Percentiles rank a stretch among this genome's conserved stretches.
These are phyloP conservation scores for Drymonia ruficornis DNA, from an alignment of 2,888 invertebrate genomes.

Conservation along the genomic window DNA sequence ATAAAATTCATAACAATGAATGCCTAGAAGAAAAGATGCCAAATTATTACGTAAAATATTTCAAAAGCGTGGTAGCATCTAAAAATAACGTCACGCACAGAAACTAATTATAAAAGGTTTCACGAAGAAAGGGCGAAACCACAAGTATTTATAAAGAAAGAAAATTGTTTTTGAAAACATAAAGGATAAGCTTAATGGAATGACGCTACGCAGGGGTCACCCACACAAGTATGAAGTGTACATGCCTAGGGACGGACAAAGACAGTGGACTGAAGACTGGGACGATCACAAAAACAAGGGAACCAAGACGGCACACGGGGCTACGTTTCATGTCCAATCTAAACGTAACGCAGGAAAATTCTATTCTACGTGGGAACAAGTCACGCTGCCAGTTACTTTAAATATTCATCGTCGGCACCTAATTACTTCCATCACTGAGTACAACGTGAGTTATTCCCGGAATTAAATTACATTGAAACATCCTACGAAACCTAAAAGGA, in stretches of 20 bases:
- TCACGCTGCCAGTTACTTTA: slow-evolving; percentile 36
- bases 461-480: slow-evolving; percentile 38
- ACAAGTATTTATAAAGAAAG: slow-evolving; percentile 27
- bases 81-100: slow-evolving; percentile 32
- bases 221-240: slow-evolving; percentile 44
- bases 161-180: slow-evolving; percentile 25
- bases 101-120: slow-evolving; percentile 28
- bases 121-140: slow-evolving; percentile 25
- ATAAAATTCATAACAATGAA: slow-evolving; percentile 21
- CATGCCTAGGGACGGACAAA: slow-evolving; percentile 64
- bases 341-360: slow-evolving; percentile 48
- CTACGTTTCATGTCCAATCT: slow-evolving; percentile 58
- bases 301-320: slow-evolving; percentile 56
- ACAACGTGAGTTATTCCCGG: slow-evolving; percentile 53
- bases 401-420: slow-evolving; percentile 11
- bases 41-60: slow-evolving; percentile 27
- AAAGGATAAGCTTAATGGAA: slow-evolving; percentile 43
- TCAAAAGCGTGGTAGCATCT: slow-evolving; percentile 46
- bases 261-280: slow-evolving; percentile 42
- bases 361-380: slow-evolving; percentile 67
- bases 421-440: slow-evolving; percentile 6
- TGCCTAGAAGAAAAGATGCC: slow-evolving; percentile 30
- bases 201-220: slow-evolving; percentile 51
- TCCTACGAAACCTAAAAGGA: slow-evolving; percentile 41
- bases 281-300: slow-evolving; percentile 43